Evolutionary conservation across 2,113 vertebrate genomes (phyloP).

Genomic region (Pogonocichla stellata): DNA sequence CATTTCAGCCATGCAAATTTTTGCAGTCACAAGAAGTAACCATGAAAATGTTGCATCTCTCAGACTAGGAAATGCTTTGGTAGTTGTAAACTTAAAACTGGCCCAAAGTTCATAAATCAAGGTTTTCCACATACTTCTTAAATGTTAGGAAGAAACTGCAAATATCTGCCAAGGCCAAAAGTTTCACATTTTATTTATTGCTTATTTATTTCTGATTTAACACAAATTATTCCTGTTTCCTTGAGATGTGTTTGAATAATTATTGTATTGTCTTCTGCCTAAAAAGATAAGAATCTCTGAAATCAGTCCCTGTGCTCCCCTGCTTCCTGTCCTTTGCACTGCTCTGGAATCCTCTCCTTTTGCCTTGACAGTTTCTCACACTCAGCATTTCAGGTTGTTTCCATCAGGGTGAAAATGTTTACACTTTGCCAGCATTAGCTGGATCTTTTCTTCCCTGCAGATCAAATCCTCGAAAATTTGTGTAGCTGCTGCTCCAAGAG

Average conservation of each 20-base stretch:
- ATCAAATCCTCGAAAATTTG: not conserved
- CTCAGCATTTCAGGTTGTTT: not conserved
- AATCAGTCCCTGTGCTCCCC: not conserved
- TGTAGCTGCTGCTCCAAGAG: not conserved
- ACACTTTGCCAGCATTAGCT: not conserved
- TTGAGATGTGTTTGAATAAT: conserved; percentile 1
- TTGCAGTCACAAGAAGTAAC: not conserved
- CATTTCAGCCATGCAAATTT: not conserved
- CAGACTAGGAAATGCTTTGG: not conserved
- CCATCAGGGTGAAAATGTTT: not conserved
- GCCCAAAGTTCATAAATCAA: not conserved
- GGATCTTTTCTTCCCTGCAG: not conserved
- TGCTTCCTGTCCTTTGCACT: not conserved
- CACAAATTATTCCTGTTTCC: not conserved
- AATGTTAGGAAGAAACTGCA: not conserved
- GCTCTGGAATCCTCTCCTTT: not conserved
- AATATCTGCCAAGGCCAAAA: not conserved
- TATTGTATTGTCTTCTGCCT: not conserved
- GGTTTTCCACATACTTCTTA: not conserved
- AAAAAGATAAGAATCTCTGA: not conserved
- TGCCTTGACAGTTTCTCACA: not conserved
- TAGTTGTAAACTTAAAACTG: not conserved
- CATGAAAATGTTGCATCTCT: not conserved
- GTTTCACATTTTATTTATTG: not conserved
- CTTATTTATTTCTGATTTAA: not conserved